Conservation (phyloP, 2,113 vertebrate genomes). For the Rutilus rutilus region DNA sequence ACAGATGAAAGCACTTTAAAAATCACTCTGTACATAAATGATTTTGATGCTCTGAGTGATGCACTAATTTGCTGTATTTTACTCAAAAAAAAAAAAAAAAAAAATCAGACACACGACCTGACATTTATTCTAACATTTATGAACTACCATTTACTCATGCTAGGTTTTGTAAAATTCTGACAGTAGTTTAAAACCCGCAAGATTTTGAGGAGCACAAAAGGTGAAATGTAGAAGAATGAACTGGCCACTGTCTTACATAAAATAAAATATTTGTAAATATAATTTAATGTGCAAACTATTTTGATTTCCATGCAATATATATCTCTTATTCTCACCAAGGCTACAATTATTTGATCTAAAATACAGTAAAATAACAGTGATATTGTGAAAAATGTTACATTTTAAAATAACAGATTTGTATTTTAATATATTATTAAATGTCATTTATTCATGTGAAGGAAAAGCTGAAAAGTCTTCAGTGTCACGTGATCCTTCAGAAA, state of each 20-base stretch:
- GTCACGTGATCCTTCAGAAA: too few relatives aligned
- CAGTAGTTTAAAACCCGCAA: neutral
- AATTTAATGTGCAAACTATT: neutral
- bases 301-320: neutral
- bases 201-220: neutral
- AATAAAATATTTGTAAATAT: neutral
- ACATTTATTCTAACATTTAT: slow-evolving; percentile 32
- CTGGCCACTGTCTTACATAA: neutral
- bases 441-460: too few relatives aligned
- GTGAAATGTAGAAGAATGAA: neutral
- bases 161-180: neutral
- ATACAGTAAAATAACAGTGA: neutral
- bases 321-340: neutral
- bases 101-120: slow-evolving; percentile 6
- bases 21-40: slow-evolving; percentile 60
- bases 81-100: slow-evolving; percentile 6
- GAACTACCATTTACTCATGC: neutral
- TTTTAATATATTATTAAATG: too few relatives aligned
- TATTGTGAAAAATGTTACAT: too few relatives aligned
- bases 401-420: too few relatives aligned
- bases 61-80: slow-evolving; percentile 52
- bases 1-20: slow-evolving; percentile 62
- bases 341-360: neutral
- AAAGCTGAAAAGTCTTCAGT: too few relatives aligned
- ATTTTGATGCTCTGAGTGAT: slow-evolving; percentile 50